Base-by-base conservation (phyloP, 2,888 invertebrate species). In the Erebia palarica region DNA sequence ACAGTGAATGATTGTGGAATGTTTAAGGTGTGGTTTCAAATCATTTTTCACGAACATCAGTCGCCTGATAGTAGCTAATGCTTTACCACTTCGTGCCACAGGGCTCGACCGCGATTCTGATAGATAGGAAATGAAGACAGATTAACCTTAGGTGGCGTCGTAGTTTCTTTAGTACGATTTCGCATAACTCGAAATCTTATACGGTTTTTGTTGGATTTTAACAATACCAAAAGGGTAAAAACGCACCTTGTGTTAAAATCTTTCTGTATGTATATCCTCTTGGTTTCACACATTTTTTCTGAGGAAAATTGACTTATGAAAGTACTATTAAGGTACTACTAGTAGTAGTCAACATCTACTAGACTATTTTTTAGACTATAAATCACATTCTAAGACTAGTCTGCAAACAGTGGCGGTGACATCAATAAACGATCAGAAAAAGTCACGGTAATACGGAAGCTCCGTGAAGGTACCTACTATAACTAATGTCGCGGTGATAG, bases 71-170 rank as follows among this genome's bases (percentile, higher is more conserved):
- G 85, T 82, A 78, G 84, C 86, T 90, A 91, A 91, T 92, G 90
- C 87, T 87, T 90, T 87, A 86, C 81, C 78, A 80, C 81, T 82
- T 78, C 82, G 83, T 81, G 83, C 79, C 80, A 81, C 82, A 81
- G 81, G 82, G 84, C 85, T 80, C 83, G 80, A 80, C 84, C 82
- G 83, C 80, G 78, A 81, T 87, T 89, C 86, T 89, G 91, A 92
- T 92, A 92, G 93, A 92, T 91, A 92, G 91, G 91, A 91, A 93
- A 93, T 92, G 91, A 93, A 92, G 93, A 93, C 88, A 86, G 90
- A 92, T 93, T 92, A 90, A 85, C 86, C 75, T 91, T 83, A 91
- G 91, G 91, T 92, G 91, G 90, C 91, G 36, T 77, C 84, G 86
- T 87, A 76, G 76, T 76, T 10, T 9, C 55, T 8, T 55, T 18